Conservation (phyloP, 2,888 invertebrate genomes). For the Marronus borbonicus region DNA sequence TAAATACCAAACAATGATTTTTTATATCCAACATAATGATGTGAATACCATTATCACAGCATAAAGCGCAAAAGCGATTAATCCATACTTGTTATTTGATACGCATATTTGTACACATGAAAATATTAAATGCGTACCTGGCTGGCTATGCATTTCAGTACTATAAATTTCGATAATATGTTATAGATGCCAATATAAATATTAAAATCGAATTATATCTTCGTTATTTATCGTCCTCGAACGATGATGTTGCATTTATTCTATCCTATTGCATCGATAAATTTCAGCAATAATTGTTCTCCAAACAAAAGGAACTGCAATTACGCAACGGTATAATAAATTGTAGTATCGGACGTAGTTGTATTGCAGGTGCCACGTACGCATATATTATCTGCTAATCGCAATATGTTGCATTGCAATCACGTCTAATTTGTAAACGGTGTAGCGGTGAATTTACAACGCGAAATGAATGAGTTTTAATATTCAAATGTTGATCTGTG, state of each 20-base stretch:
- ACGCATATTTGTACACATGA: neutral
- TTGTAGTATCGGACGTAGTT: neutral
- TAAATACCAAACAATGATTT: too few species aligned
- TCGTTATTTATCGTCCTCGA: conserved; percentile 47
- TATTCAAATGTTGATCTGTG: neutral
- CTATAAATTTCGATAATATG: conserved; percentile 16
- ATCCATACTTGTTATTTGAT: neutral
- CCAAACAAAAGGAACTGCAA: conserved; percentile 56
- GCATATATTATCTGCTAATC: neutral
- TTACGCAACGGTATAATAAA: conserved; percentile 56
- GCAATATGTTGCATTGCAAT: conserved; percentile 6
- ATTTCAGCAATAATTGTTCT: conserved; percentile 37
- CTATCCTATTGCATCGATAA: conserved; percentile 40
- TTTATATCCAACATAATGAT: too few species aligned
- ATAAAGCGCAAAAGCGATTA: conserved; percentile 1
- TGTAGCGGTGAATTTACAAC: neutral
- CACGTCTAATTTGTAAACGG: neutral
- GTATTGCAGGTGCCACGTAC: neutral
- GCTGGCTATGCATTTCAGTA: neutral
- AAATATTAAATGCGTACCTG: neutral
- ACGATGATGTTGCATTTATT: conserved; percentile 40
- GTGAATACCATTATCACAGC: neutral
- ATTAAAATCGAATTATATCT: conserved; percentile 31
- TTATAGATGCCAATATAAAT: conserved; percentile 12
- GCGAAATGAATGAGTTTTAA: neutral